A percentile compares a stretch with the other conserved stretches of the same genome.
Conservation (phyloP, 2,888 invertebrate genomes). For the Neoitamus cyanurus region DNA sequence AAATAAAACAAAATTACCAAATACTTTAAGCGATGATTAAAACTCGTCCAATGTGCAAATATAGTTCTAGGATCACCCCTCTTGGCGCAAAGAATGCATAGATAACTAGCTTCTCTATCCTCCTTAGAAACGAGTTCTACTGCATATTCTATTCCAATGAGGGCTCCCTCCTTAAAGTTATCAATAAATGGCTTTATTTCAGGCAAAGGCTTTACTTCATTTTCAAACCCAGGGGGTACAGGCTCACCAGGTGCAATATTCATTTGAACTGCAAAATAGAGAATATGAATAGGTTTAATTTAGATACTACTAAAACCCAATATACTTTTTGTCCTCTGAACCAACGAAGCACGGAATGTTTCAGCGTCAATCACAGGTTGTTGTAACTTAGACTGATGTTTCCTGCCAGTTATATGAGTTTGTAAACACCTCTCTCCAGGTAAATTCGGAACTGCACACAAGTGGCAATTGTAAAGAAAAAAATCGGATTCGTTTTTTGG, state of each 20-base stretch:
- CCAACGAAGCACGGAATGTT: constrained; percentile 52
- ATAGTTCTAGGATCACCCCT: constrained; percentile 83
- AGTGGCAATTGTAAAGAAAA: constrained; percentile 69
- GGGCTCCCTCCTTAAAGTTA: constrained; percentile 65
- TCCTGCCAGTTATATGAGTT: constrained; percentile 56
- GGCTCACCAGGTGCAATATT: constrained; percentile 73
- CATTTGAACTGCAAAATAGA: constrained; percentile 56
- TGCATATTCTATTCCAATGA: constrained; percentile 83
- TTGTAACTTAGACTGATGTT: constrained; percentile 56
- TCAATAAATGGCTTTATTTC: constrained; percentile 69
- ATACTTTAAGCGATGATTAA: constrained; percentile 80
- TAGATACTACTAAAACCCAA: background rate
- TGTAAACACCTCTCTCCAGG: constrained; percentile 55
- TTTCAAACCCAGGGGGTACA: constrained; percentile 78
- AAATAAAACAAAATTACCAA: constrained; percentile 66
- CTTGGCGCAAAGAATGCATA: constrained; percentile 83
- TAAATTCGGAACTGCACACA: constrained; percentile 66
- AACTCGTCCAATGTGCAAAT: constrained; percentile 81
- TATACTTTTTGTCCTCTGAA: constrained; percentile 52
- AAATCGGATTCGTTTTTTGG: constrained; percentile 67
- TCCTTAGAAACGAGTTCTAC: constrained; percentile 77
- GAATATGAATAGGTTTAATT: background rate
- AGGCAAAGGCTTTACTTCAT: constrained; percentile 68
- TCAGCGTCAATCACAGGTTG: constrained; percentile 52
- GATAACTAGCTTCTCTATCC: constrained; percentile 78